Evolutionary conservation across 2,113 vertebrate species (phyloP), one percentile per base, ranked within the genome.

Genomic region (Clarias batrachus): DNA sequence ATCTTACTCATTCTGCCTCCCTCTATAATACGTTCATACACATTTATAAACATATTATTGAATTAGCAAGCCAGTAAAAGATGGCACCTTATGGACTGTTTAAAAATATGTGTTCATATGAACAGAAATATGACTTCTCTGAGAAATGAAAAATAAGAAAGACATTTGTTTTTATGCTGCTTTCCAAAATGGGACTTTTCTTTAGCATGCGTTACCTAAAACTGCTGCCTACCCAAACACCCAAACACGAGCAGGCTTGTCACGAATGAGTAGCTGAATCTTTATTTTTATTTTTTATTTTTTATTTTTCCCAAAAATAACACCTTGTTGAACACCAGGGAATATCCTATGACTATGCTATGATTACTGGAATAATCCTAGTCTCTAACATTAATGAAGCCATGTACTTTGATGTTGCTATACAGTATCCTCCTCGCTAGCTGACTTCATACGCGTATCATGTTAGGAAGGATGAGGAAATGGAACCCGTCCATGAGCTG

Each of bases 371-470:
- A 56, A 60, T 30, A 80, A 33, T 60, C 56, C 57, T 80, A 13
- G 27, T 60, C 27, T 60, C 30, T 80, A 37, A 56, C n/a, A 63
- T 63, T 27, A 27, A n/a, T 52, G 66, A 85, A 85, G 84, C 48
- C 54, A 76, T 85, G 12, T 12, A 54, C 86, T 87, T 84, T 65
- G 66, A 88, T 74, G 83, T 81, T 52, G 65, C 52, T 37, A 71
- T 59, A 41, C 41, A 41, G 41, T 41, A 37, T 85, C 79, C 79
- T 66, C 54, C 33, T 37, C 66, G 70, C 76, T 66, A 73, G 52
- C 2, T n/a, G 27, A n/a, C 73, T 66, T 84, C 48, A 87, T 48
- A 87, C 25, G 73, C 85, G 52, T 57, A 87, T 87, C 77, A 71
- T 82, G 85, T 56, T 65, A 19, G 71, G 54, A 16, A 63, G 77